phyloP scores from a whole-genome alignment of 2,797 vertebrate species.

The Xiphophorus birchmanni region DNA sequence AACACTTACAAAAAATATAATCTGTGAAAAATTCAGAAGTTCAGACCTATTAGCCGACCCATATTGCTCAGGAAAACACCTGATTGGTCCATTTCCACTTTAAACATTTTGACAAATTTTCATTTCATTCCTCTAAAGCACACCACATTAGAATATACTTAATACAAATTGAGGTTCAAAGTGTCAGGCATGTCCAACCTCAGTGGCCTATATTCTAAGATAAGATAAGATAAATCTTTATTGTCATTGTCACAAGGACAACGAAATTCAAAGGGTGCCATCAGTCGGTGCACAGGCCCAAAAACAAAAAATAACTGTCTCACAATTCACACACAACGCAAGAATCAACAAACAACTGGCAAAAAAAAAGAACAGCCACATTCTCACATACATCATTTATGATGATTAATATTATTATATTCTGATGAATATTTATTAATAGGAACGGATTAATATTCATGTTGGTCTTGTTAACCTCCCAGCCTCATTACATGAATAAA shows the following conservation, averaged over 20 bases:
- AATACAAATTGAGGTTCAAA: background rate
- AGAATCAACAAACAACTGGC: too few relatives aligned
- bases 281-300: too few relatives aligned
- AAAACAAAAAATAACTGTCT: too few relatives aligned
- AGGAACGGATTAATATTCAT: conserved; percentile 1
- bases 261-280: too few relatives aligned
- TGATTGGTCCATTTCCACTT: background rate
- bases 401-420: too few relatives aligned
- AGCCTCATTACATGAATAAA: background rate
- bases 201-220: background rate
- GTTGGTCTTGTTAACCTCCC: background rate
- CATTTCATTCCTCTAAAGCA: background rate
- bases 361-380: too few relatives aligned
- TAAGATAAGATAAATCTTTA: too few relatives aligned
- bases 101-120: background rate
- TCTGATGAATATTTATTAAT: background rate
- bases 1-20: background rate
- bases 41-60: background rate
- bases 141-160: background rate
- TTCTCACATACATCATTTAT: too few relatives aligned
- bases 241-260: too few relatives aligned
- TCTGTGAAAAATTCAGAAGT: background rate
- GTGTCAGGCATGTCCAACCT: background rate
- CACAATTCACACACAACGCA: too few relatives aligned
- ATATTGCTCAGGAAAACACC: background rate